Conservation (phyloP, 2,888 invertebrate species). For the Caenorhabditis sp. region DNA sequence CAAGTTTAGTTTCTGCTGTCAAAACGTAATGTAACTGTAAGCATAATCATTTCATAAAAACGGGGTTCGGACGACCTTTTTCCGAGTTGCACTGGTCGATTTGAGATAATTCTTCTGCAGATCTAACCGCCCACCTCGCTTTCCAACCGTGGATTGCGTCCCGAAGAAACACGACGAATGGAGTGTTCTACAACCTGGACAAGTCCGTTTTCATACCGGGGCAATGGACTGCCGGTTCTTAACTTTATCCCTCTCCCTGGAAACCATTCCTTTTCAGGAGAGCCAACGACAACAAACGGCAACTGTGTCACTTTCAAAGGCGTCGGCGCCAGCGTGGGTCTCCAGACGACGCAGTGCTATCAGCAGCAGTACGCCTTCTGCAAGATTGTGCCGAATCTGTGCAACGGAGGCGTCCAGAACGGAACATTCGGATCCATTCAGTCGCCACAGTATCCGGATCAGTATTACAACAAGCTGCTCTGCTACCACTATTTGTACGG, state of each 20-base stretch:
- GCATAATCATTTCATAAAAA: no score
- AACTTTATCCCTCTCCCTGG: not conserved
- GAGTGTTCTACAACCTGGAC: slow-evolving; percentile 22
- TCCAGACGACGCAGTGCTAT: slow-evolving; percentile 39
- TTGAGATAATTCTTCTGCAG: slow-evolving; percentile 6
- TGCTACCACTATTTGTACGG: slow-evolving; percentile 98
- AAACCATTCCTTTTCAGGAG: slow-evolving; percentile 6
- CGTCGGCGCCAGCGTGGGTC: slow-evolving; percentile 1
- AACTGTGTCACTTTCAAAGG: slow-evolving; percentile 32
- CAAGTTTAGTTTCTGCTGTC: no score
- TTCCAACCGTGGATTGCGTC: slow-evolving; percentile 41
- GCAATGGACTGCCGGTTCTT: slow-evolving; percentile 15
- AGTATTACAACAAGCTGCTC: slow-evolving; percentile 86
- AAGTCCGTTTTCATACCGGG: slow-evolving; percentile 7
- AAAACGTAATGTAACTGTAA: no score
- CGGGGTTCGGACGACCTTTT: no score
- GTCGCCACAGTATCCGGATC: slow-evolving; percentile 37
- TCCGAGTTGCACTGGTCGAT: no score
- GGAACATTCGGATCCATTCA: slow-evolving; percentile 26
- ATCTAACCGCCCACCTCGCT: slow-evolving; percentile 14
- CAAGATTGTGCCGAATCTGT: slow-evolving; percentile 31
- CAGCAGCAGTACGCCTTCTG: slow-evolving; percentile 34
- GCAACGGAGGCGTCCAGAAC: slow-evolving; percentile 85
- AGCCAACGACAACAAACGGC: slow-evolving; percentile 28
- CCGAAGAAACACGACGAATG: slow-evolving; percentile 10